phyloP scores from a whole-genome alignment of 2,888 invertebrate genomes.

The Antheraea yamamai region DNA sequence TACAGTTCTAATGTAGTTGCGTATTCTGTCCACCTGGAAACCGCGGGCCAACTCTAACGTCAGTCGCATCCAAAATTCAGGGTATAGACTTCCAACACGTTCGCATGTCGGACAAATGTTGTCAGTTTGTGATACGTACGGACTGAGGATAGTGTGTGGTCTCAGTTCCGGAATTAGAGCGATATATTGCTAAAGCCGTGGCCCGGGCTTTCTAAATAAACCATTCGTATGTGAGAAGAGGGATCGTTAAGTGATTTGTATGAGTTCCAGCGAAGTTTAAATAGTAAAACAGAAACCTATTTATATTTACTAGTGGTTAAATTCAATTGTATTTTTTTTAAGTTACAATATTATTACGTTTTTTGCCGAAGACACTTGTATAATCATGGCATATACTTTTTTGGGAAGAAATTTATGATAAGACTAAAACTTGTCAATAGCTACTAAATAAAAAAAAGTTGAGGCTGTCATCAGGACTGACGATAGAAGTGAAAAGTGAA shows the following conservation, averaged over 20 bases:
- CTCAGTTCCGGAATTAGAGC: constrained; percentile 51
- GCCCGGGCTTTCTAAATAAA: constrained; percentile 48
- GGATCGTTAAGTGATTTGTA: constrained; percentile 25
- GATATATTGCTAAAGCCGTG: constrained; percentile 43
- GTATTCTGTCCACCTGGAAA: constrained; percentile 62
- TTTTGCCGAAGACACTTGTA: not conserved
- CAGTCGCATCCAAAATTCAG: constrained; percentile 66
- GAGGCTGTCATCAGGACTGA: too few relatives aligned
- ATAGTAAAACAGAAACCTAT: not conserved
- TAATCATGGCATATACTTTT: not conserved
- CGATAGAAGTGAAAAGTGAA: too few relatives aligned
- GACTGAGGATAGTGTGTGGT: constrained; percentile 53
- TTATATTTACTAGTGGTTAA: not conserved
- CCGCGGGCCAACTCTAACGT: constrained; percentile 61
- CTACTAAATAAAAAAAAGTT: too few relatives aligned
- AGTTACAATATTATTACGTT: too few relatives aligned
- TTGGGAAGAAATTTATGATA: too few relatives aligned
- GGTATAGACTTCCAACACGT: constrained; percentile 58
- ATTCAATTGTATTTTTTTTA: too few relatives aligned
- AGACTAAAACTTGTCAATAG: too few relatives aligned
- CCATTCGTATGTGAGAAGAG: constrained; percentile 36
- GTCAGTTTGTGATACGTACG: constrained; percentile 46
- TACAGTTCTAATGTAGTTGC: constrained; percentile 60
- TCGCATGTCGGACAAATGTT: constrained; percentile 56
- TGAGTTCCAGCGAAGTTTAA: constrained; percentile 17